Conservation (phyloP, 2,797 vertebrate genomes). For the Gadopsis bispinosus region DNA sequence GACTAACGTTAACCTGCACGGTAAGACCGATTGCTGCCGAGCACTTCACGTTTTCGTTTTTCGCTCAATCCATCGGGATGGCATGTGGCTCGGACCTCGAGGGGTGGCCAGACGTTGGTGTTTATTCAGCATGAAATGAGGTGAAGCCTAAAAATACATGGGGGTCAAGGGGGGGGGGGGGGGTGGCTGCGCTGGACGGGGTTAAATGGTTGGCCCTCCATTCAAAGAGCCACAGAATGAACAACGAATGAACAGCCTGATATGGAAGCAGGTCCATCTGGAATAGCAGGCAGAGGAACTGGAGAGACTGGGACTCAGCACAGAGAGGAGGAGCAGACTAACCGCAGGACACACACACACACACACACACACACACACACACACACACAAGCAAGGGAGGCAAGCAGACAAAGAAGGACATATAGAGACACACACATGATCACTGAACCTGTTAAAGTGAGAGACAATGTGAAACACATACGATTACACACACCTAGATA, state of each 20-base stretch:
- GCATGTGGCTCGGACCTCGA: slow-evolving; percentile 23
- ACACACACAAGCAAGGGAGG: background rate
- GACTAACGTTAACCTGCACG: background rate
- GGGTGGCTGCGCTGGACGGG: slow-evolving; percentile 14
- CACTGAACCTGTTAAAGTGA: background rate
- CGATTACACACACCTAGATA: background rate
- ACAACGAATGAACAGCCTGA: slow-evolving; percentile 64
- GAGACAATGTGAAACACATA: slow-evolving; percentile 10
- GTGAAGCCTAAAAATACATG: slow-evolving; percentile 71
- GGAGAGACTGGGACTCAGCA: slow-evolving; percentile 40
- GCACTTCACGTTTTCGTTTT: slow-evolving; percentile 12
- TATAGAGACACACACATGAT: background rate
- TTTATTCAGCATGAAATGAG: slow-evolving; percentile 79
- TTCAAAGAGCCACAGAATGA: slow-evolving; percentile 64
- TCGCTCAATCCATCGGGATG: slow-evolving; percentile 14
- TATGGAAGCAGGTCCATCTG: slow-evolving; percentile 59
- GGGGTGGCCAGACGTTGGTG: slow-evolving; percentile 43
- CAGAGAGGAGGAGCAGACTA: slow-evolving; percentile 33
- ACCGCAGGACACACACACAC: slow-evolving; percentile 17
- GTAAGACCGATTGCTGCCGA: background rate
- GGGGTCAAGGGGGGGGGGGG: slow-evolving; percentile 24
- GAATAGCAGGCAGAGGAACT: slow-evolving; percentile 47
- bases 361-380: background rate
- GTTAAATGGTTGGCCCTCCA: slow-evolving; percentile 72
- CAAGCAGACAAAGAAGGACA: slow-evolving; percentile 11